These are phyloP conservation scores for Vireo altiloquus DNA, from an alignment of 2,113 vertebrate species.

Conservation along the genomic window DNA sequence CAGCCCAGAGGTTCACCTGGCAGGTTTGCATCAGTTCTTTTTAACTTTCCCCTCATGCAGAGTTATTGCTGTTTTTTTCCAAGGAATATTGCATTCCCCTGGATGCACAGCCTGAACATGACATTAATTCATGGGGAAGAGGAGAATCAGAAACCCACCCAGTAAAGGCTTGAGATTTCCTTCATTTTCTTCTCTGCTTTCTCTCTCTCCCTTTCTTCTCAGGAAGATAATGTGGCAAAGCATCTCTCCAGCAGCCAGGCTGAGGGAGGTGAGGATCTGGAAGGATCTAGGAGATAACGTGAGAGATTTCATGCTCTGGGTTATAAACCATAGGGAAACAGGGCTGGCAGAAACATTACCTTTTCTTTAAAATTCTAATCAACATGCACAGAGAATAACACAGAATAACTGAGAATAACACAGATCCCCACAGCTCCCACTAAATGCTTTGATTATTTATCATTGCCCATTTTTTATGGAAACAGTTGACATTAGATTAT, in stretches of 20 bases:
- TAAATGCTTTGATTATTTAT: slow-evolving; percentile 11
- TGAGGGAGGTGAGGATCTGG: not conserved
- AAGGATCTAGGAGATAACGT: not conserved
- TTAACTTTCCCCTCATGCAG: no score
- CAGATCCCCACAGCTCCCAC: not conserved
- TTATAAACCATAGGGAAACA: not conserved
- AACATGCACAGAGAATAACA: not conserved
- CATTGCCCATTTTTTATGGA: not conserved
- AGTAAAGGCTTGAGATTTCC: no score
- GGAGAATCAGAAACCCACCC: no score
- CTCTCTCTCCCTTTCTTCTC: not conserved
- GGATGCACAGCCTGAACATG: no score
- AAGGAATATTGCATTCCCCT: no score
- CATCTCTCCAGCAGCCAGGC: not conserved
- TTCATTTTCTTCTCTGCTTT: no score
- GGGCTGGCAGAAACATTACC: not conserved
- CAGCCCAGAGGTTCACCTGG: not conserved
- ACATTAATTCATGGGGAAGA: no score
- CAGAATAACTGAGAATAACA: not conserved
- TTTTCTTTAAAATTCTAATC: slow-evolving; percentile 6
- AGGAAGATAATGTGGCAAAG: not conserved
- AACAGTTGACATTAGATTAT: slow-evolving; percentile 15
- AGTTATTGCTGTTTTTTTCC: no score
- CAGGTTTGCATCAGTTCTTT: no score
- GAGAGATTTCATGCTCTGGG: not conserved